Evolutionary conservation across 2,888 invertebrate species (phyloP), one percentile per base, ranked within the genome.

Genomic region (Noctua comes): DNA sequence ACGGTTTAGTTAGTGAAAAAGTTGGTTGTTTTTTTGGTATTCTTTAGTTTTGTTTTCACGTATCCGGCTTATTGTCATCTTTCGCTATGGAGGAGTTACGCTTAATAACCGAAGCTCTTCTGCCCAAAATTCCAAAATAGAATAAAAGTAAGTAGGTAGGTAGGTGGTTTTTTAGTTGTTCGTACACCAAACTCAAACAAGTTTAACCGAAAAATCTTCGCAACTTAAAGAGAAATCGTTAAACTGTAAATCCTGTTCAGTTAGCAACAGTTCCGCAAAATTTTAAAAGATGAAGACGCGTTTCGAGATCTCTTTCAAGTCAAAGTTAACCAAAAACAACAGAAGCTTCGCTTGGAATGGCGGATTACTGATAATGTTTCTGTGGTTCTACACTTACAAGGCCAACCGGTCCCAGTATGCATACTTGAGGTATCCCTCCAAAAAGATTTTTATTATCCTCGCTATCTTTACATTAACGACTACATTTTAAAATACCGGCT

Each of bases 361-460:
- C 81, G 83, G 88, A 89, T 89, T 86, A 81, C 85, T 79, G 88
- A 90, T 88, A 89, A 90, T 90, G 86, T 86, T 83, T 85, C 86
- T 89, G 85, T 80, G 84, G 86, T 85, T 88, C 79, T 68, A 65
- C n/a, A 73, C 69, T 51, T 68, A 87, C 93, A 93, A 95, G 95
- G 94, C 86, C 88, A 92, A 92, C 95, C 88, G 88, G 94, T 94
- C 91, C 82, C 71, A 79, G 85, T 83, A 85, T 74, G 78, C 79
- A 78, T 76, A 88, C 86, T 81, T 82, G 76, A 84, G 73, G 76
- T 77, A 78, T 70, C 64, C 68, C 70, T 57, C 77, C 73, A 72
- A 83, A 84, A 70, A 57, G 10, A 68, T 80, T 68, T 57, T 73
- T 73, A 77, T 68, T 76, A 54, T 68, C 10, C 68, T 46, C 72